These are phyloP conservation scores for Lordiphosa stackelbergi DNA, from an alignment of 1,140 invertebrate species.

Conservation along the genomic window DNA sequence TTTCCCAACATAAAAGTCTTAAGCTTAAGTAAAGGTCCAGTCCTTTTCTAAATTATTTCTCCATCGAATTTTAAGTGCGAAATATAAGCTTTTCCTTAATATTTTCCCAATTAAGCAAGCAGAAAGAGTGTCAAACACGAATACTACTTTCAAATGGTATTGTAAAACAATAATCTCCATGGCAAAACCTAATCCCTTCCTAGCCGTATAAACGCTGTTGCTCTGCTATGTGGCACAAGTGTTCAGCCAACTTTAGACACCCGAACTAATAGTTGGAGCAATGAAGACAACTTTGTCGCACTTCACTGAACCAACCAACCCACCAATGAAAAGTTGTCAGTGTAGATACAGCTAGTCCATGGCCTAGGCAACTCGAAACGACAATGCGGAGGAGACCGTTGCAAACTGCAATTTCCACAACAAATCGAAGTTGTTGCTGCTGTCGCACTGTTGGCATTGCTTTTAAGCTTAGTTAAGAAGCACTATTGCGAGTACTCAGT, in stretches of 20 bases:
- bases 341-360: neutral
- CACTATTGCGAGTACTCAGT: constrained; percentile 26
- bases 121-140: no score
- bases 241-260: constrained; percentile 31
- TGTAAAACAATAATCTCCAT: neutral
- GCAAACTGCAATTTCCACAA: constrained; percentile 43
- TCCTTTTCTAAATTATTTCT: no score
- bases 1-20: no score
- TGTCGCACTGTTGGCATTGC: constrained; percentile 44
- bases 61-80: no score
- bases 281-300: constrained; percentile 42
- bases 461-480: constrained; percentile 70
- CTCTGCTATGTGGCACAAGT: constrained; percentile 13
- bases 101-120: no score
- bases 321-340: constrained; percentile 35
- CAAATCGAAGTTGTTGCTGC: constrained; percentile 48
- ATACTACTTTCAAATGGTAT: no score
- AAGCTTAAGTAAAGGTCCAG: no score
- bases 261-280: constrained; percentile 44
- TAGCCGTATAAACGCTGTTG: constrained; percentile 11
- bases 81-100: no score
- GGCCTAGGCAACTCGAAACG: constrained; percentile 8
- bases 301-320: constrained; percentile 29
- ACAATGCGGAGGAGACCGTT: neutral
- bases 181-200: constrained; percentile 19